Conservation (phyloP, 2,113 vertebrate genomes). For the Neodontobutis hainanensis region DNA sequence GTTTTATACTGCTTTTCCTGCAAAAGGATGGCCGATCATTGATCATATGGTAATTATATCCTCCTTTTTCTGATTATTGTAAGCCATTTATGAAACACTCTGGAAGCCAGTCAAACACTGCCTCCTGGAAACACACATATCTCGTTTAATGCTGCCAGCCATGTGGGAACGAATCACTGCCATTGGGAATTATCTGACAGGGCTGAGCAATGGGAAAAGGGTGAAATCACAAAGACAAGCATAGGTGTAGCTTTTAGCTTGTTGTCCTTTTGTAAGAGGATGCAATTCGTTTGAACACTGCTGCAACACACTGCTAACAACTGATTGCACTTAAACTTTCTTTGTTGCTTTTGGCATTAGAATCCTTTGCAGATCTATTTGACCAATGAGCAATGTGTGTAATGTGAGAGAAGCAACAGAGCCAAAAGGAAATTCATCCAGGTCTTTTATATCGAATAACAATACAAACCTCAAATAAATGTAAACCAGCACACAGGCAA, state of each 20-base stretch:
- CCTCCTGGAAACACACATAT: conserved; percentile 12
- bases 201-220: conserved; percentile 39
- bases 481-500: conserved; percentile 35
- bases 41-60: conserved; percentile 58
- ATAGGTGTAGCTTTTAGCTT: conserved; percentile 63
- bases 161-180: conserved; percentile 61
- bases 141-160: conserved; percentile 47
- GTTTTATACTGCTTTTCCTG: conserved; percentile 25
- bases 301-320: conserved; percentile 25
- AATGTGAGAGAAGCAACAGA: conserved; percentile 27
- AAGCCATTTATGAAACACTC: conserved; percentile 33
- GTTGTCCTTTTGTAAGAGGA: conserved; percentile 25
- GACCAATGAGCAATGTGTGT: conserved; percentile 46
- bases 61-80: conserved; percentile 33
- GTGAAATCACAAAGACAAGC: conserved; percentile 58
- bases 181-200: conserved; percentile 57
- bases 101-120: conserved; percentile 46
- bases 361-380: conserved; percentile 36
- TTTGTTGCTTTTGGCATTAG: conserved; percentile 24
- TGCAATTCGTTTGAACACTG: conserved; percentile 38
- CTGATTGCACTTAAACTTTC: conserved; percentile 35
- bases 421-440: conserved; percentile 38
- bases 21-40: conserved; percentile 39
- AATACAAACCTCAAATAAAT: conserved; percentile 41
- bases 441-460: conserved; percentile 41